Evolutionary conservation across 2,888 invertebrate genomes (phyloP).

Genomic region (Nasonovia ribisnigri): DNA sequence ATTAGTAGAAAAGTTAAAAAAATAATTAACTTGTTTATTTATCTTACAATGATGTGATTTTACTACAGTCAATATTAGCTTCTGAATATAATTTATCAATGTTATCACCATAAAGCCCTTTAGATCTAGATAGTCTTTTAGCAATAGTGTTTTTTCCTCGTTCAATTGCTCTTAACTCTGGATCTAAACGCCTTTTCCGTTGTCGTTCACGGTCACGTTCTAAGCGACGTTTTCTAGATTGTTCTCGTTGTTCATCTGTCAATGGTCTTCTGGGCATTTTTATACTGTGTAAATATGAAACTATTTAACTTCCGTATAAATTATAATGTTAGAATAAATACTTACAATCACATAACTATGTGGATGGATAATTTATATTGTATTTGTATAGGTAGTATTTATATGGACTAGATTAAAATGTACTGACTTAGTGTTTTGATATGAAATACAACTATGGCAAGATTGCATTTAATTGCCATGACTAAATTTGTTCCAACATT

Average conservation of each 20-base stretch:
- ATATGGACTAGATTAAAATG: neutral
- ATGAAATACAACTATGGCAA: neutral
- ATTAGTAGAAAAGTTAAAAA: neutral
- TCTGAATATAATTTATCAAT: neutral
- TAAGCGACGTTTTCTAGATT: conserved; percentile 51
- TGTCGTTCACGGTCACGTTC: conserved; percentile 56
- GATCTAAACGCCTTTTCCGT: conserved; percentile 48
- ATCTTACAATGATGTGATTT: conserved; percentile 33
- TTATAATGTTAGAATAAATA: neutral
- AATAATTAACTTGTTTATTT: neutral
- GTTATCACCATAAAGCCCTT: conserved; percentile 12
- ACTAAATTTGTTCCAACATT: conserved; percentile 4
- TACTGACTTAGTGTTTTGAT: neutral
- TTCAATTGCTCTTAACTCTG: conserved; percentile 50
- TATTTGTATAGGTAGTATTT: neutral
- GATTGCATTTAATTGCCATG: neutral
- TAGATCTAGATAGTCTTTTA: conserved; percentile 57
- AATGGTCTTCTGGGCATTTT: conserved; percentile 50
- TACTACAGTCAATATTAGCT: conserved; percentile 11
- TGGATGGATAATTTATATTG: neutral
- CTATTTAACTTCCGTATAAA: neutral
- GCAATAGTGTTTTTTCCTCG: conserved; percentile 53
- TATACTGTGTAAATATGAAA: neutral
- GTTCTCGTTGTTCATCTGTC: conserved; percentile 48
- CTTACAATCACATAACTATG: conserved; percentile 29